Conservation (phyloP, 2,888 invertebrate genomes). For the Drosophila robusta region DNA sequence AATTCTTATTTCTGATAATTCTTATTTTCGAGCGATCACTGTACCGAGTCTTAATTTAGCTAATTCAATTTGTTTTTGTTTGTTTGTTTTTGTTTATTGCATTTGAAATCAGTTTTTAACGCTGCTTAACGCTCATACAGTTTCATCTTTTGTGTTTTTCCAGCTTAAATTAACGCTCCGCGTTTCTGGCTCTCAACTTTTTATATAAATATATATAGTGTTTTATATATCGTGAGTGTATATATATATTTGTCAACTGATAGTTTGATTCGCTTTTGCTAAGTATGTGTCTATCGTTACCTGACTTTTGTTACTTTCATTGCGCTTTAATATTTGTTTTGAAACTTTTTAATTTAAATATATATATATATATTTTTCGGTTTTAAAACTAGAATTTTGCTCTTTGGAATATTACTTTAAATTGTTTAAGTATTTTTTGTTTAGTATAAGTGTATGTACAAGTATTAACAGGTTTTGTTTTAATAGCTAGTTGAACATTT, state of each 20-base stretch:
- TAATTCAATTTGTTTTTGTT: conserved; percentile 36
- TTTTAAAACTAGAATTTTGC: conserved; percentile 47
- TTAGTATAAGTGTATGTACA: conserved; percentile 58
- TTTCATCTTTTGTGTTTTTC: conserved; percentile 16
- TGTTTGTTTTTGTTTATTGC: conserved; percentile 45
- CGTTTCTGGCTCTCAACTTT: conserved; percentile 39
- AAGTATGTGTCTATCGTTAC: conserved; percentile 50
- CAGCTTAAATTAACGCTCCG: conserved; percentile 48
- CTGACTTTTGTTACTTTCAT: conserved; percentile 67
- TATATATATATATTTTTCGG: conserved; percentile 19
- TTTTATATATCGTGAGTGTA: conserved; percentile 33
- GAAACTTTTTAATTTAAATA: conserved; percentile 1
- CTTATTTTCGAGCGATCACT: neutral
- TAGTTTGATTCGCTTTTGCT: conserved; percentile 40
- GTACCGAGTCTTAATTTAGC: conserved; percentile 14
- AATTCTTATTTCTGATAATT: neutral
- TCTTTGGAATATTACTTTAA: conserved; percentile 67
- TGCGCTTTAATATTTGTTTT: conserved; percentile 43
- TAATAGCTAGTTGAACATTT: conserved; percentile 61
- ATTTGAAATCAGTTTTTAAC: conserved; percentile 51
- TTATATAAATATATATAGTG: conserved; percentile 57
- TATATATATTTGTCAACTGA: conserved; percentile 52
- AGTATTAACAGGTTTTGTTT: conserved; percentile 60
- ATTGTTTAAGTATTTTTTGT: conserved; percentile 23
- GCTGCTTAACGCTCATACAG: conserved; percentile 43